Evolutionary conservation across 2,888 invertebrate genomes (phyloP).

Genomic region (Auanema sp.): DNA sequence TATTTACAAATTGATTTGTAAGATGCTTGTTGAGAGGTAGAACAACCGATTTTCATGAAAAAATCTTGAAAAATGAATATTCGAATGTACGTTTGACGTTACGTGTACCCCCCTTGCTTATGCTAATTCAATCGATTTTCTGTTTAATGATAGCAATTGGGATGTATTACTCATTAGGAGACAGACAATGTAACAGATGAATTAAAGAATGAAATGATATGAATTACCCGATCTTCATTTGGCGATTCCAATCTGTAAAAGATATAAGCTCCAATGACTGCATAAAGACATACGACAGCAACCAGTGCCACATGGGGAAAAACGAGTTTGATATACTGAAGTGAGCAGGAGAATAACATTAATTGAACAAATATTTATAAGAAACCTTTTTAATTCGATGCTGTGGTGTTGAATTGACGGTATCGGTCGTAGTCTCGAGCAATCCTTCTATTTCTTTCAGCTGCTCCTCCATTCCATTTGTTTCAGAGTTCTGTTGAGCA

Average conservation of each 20-base stretch:
- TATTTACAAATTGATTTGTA: no score
- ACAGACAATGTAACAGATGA: neutral
- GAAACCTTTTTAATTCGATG: constrained; percentile 19
- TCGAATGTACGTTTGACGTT: no score
- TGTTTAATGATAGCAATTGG: neutral
- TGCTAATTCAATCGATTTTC: no score
- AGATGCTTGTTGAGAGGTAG: neutral
- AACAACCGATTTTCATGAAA: no score
- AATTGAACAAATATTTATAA: no score
- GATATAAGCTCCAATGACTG: constrained; percentile 59
- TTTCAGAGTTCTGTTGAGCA: no score
- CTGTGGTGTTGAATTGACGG: constrained; percentile 16
- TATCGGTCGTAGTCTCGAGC: constrained; percentile 18
- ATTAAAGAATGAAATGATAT: neutral
- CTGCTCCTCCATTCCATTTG: constrained; percentile 36
- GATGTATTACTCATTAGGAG: neutral
- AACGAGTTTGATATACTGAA: constrained; percentile 59
- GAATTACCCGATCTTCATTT: constrained; percentile 49
- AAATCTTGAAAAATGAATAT: no score
- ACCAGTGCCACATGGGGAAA: constrained; percentile 63
- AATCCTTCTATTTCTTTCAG: constrained; percentile 45
- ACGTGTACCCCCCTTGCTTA: no score
- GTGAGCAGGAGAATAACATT: constrained; percentile 3
- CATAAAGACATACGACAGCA: constrained; percentile 60
- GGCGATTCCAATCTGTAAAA: constrained; percentile 62